Evolutionary conservation across 1,140 invertebrate genomes (phyloP).

Genomic region (Phocides pigmalion): DNA sequence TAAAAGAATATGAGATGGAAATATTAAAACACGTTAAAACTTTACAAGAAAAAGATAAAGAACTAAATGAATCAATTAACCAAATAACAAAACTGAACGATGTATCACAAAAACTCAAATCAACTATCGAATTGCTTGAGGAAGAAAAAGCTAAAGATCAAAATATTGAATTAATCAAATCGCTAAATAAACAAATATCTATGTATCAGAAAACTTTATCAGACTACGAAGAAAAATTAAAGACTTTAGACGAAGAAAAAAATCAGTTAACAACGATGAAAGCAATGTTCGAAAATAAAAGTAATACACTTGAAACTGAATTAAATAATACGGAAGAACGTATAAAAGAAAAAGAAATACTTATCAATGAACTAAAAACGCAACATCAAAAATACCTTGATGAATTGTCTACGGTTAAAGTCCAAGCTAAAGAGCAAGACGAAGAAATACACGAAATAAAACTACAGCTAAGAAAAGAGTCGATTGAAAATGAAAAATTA

Average conservation of each 20-base stretch:
- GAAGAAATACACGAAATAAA: slow-evolving; percentile 84
- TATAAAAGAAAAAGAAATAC: slow-evolving; percentile 64
- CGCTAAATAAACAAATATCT: slow-evolving; percentile 77
- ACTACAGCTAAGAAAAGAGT: slow-evolving; percentile 76
- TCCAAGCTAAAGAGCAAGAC: slow-evolving; percentile 82
- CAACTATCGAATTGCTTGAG: slow-evolving; percentile 78
- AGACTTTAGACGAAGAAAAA: slow-evolving; percentile 69
- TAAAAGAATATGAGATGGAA: slow-evolving; percentile 75
- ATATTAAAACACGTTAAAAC: slow-evolving; percentile 65
- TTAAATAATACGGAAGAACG: slow-evolving; percentile 66
- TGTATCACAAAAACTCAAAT: slow-evolving; percentile 76
- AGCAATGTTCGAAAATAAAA: slow-evolving; percentile 61
- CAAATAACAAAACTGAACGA: slow-evolving; percentile 83
- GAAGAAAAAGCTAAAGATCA: slow-evolving; percentile 77
- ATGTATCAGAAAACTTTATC: slow-evolving; percentile 75
- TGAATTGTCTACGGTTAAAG: slow-evolving; percentile 67
- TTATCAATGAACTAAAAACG: slow-evolving; percentile 70
- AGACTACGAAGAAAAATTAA: slow-evolving; percentile 76
- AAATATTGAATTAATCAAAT: slow-evolving; percentile 70
- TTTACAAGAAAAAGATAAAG: slow-evolving; percentile 79
- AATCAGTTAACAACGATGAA: slow-evolving; percentile 58
- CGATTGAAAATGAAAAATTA: slow-evolving; percentile 78
- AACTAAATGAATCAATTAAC: slow-evolving; percentile 76
- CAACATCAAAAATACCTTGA: slow-evolving; percentile 70
- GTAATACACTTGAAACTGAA: slow-evolving; percentile 53